phyloP scores from a whole-genome alignment of 35 echinoderm and acorn worm genomes.

The Patiria miniata region DNA sequence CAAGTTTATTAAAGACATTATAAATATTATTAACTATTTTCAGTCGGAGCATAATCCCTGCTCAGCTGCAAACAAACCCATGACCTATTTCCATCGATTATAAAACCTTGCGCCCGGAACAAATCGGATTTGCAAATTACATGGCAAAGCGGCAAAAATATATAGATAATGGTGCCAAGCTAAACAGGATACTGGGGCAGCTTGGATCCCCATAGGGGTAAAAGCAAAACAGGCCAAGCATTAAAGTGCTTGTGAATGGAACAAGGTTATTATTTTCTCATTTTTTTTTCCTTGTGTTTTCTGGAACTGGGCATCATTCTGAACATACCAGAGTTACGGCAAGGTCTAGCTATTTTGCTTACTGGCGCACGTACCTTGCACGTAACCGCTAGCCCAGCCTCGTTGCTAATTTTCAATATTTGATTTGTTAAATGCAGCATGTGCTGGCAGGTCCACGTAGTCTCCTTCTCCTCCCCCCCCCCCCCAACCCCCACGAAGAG shows the following conservation, averaged over 20 bases:
- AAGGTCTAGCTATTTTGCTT: no score
- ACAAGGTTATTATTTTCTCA: background rate
- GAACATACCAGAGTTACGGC: no score
- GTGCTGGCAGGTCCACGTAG: background rate
- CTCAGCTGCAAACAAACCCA: background rate
- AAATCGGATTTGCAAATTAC: slow-evolving; percentile 15
- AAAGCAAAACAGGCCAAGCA: slow-evolving; percentile 3
- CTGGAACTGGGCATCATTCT: no score
- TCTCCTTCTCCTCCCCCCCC: background rate
- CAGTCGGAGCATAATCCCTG: no score
- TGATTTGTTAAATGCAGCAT: slow-evolving; percentile 19
- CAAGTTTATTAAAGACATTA: no score
- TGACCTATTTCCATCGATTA: background rate
- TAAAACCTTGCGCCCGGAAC: background rate
- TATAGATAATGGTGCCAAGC: slow-evolving; percentile 23
- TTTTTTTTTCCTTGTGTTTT: background rate
- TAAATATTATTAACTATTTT: no score
- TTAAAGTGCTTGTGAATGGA: background rate
- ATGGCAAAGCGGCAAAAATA: background rate
- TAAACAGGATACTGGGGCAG: slow-evolving; percentile 18
- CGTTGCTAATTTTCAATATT: background rate
- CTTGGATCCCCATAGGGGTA: background rate
- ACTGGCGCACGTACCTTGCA: no score
- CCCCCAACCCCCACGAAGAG: background rate
- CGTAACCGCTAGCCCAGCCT: background rate